A percentile compares a stretch with the other conserved stretches of the same genome.
Evolutionary conservation across 2,797 vertebrate genomes (phyloP).

Genomic region (Darevskia mixta): DNA sequence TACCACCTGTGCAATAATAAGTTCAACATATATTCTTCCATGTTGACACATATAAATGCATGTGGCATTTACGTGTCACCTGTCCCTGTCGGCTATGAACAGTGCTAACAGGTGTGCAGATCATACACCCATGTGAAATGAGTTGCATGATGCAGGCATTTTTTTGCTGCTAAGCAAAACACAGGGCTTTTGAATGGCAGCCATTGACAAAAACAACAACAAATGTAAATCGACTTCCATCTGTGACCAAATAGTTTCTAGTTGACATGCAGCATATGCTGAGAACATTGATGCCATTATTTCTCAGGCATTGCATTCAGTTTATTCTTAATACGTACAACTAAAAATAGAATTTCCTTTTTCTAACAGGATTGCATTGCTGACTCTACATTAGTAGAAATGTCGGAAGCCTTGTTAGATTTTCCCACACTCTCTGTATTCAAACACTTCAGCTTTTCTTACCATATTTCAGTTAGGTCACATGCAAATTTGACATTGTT

Average conservation of each 20-base stretch:
- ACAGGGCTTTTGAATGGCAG: background rate
- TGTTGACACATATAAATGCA: background rate
- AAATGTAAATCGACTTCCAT: background rate
- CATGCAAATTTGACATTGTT: background rate
- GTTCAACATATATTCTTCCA: background rate
- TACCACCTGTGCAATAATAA: background rate
- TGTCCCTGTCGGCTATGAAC: no score
- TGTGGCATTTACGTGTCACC: background rate
- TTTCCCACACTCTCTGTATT: background rate
- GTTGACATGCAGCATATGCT: background rate
- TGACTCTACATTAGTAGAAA: background rate
- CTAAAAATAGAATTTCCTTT: background rate
- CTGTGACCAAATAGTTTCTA: background rate
- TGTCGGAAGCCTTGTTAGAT: background rate
- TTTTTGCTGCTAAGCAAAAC: background rate
- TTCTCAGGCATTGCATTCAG: background rate
- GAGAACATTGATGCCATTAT: background rate
- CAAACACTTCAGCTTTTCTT: background rate
- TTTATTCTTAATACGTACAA: background rate
- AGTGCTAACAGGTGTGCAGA: background rate
- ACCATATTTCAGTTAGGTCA: background rate
- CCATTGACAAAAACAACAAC: background rate
- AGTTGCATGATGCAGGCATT: background rate
- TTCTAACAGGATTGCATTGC: no score
- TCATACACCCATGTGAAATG: background rate